phyloP scores from a whole-genome alignment of 2,888 invertebrate genomes.

The Latrodectus elegans region DNA sequence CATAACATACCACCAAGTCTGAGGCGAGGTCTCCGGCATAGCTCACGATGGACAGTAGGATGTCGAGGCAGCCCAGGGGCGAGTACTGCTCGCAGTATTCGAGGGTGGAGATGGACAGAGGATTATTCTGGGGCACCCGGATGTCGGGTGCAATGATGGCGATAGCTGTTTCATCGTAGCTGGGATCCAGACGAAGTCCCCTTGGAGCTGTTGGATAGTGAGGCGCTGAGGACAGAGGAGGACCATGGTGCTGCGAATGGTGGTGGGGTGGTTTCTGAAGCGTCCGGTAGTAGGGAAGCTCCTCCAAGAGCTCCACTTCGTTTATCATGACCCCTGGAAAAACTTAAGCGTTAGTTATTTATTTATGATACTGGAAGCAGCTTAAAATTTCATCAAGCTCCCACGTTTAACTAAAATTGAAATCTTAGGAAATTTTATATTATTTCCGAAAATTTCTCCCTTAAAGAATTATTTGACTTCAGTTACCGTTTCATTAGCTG shows the following conservation, averaged over 20 bases:
- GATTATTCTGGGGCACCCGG: slow-evolving; percentile 46
- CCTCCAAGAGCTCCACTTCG: slow-evolving; percentile 67
- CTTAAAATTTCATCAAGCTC: too few relatives aligned
- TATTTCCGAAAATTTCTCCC: too few relatives aligned
- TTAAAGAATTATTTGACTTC: too few relatives aligned
- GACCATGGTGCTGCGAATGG: slow-evolving; percentile 24
- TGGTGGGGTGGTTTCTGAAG: slow-evolving; percentile 49
- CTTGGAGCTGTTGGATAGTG: slow-evolving; percentile 20
- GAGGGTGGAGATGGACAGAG: slow-evolving; percentile 11
- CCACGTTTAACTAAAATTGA: too few relatives aligned
- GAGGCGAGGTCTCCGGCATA: slow-evolving; percentile 64
- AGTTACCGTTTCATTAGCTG: too few relatives aligned
- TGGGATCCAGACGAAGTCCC: slow-evolving; percentile 14
- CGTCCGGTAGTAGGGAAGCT: slow-evolving; percentile 61
- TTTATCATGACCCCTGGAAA: slow-evolving; percentile 59
- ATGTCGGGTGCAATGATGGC: slow-evolving; percentile 67
- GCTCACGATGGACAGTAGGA: slow-evolving; percentile 53
- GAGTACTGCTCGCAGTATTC: slow-evolving; percentile 53
- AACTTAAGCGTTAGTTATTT: background rate
- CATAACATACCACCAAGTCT: slow-evolving; percentile 64
- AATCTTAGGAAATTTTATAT: too few relatives aligned
- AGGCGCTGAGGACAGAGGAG: slow-evolving; percentile 18
- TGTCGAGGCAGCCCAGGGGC: slow-evolving; percentile 54
- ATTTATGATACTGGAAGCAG: too few relatives aligned
- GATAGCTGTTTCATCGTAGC: slow-evolving; percentile 54